phyloP scores from a whole-genome alignment of 2,888 invertebrate species.

The Thymelicus lineola region DNA sequence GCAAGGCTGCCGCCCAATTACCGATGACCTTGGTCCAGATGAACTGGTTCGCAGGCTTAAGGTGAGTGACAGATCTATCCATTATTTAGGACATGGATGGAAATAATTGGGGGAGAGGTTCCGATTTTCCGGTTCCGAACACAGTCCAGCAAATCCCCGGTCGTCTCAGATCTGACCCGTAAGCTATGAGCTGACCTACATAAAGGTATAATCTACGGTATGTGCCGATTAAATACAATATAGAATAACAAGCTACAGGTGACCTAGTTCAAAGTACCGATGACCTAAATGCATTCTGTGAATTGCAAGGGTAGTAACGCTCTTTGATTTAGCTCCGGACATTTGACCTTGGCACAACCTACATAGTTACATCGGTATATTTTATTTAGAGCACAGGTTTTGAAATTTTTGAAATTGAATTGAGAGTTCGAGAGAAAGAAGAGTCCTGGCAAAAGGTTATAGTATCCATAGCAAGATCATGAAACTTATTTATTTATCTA shows the following conservation, averaged over 20 bases:
- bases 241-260: constrained; percentile 28
- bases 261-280: constrained; percentile 10
- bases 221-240: constrained; percentile 17
- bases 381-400: too few species aligned
- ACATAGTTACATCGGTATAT: too few species aligned
- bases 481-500: too few species aligned
- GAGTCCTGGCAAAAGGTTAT: too few species aligned
- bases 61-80: constrained; percentile 78
- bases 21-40: constrained; percentile 97
- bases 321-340: neutral
- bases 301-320: constrained; percentile 1
- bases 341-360: neutral
- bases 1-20: constrained; percentile 96
- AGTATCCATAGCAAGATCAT: too few species aligned
- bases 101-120: too few species aligned
- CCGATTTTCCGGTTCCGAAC: too few species aligned
- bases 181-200: neutral
- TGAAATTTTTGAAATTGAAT: too few species aligned
- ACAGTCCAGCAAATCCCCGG: too few species aligned
- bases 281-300: constrained; percentile 24
- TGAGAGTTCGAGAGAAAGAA: too few species aligned
- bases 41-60: constrained; percentile 97
- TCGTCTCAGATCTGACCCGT: neutral
- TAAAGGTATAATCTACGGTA: constrained; percentile 12
- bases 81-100: neutral